Evolutionary conservation across 35 echinoderm and acorn worm species (phyloP), one percentile per base, ranked within the genome.

Genomic region (Nesometra sesokonis): DNA sequence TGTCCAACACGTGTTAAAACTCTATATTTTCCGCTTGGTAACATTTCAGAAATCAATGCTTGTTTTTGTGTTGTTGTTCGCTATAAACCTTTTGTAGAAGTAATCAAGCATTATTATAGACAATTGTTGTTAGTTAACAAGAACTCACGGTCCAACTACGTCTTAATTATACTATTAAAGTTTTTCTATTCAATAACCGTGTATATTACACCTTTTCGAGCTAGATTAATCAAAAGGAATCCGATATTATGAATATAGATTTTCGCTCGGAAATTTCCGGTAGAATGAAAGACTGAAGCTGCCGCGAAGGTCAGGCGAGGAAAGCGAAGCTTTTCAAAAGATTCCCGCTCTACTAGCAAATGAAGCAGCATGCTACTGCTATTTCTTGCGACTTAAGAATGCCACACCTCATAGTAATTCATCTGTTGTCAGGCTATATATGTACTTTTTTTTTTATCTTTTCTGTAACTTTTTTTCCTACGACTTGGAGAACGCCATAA

Each of bases 181-280:
- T 67, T 67, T 43, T 67, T 67, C 52, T 67, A 67, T 67, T 67
- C 52, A 67, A 67, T 67, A 27, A 2, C 21, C 52, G 52, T 67
- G 52, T 67, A 67, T 67, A 67, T 67, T 67, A 67, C 52, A 67
- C 52, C 52, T 67, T 67, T 67, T 67, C 52, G 52, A 67, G 52
- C 7, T 67, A 67, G 52, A 67, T 67, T 67, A 67, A 27, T 67
- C 52, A 67, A 67, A 67, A 67, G 52, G 52, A 67, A 67, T 67
- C 52, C 52, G 52, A 67, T 67, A 67, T 67, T 67, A 67, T 67
- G 52, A 67, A 67, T 67, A 67, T 67, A 67, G 52, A 67, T 67
- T 67, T 67, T 27, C 52, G 52, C 21, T 67, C 9, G 52, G 52
- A 27, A 67, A 13, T 67, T 67, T 67, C 52, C 21, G 52, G 52